Percentiles rank a stretch among this genome's conserved stretches.
phyloP scores from a whole-genome alignment of 2,888 invertebrate species.

The Eristalis arbustorum region DNA sequence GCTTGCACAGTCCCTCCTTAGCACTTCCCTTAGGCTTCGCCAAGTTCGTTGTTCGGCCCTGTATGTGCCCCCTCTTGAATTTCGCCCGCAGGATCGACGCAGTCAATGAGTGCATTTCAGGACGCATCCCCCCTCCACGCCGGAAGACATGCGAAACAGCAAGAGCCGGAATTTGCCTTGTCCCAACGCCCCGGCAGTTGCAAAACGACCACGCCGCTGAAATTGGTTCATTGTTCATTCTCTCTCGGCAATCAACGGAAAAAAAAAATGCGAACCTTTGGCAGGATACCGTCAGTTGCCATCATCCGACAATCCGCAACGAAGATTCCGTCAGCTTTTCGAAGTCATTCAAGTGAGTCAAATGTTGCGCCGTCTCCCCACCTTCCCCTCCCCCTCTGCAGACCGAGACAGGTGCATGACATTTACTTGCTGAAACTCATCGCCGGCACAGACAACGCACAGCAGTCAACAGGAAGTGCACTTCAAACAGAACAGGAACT shows the following conservation, averaged over 20 bases:
- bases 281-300: background rate
- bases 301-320: background rate
- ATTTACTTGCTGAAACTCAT: background rate
- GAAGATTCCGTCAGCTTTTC: background rate
- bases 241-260: background rate
- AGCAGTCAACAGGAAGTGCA: background rate
- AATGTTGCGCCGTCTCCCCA: background rate
- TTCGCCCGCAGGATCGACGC: no score
- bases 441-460: background rate
- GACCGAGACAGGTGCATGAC: background rate
- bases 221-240: background rate
- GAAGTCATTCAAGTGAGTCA: background rate
- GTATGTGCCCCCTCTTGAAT: no score
- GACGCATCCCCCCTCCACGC: background rate
- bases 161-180: background rate
- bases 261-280: background rate
- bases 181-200: background rate
- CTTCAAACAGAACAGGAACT: background rate
- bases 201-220: background rate
- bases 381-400: no score
- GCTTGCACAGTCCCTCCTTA: no score
- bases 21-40: no score
- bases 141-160: background rate
- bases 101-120: background rate
- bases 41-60: no score